Evolutionary conservation across 2,113 vertebrate genomes (phyloP).

Genomic region (Nipponia nippon): DNA sequence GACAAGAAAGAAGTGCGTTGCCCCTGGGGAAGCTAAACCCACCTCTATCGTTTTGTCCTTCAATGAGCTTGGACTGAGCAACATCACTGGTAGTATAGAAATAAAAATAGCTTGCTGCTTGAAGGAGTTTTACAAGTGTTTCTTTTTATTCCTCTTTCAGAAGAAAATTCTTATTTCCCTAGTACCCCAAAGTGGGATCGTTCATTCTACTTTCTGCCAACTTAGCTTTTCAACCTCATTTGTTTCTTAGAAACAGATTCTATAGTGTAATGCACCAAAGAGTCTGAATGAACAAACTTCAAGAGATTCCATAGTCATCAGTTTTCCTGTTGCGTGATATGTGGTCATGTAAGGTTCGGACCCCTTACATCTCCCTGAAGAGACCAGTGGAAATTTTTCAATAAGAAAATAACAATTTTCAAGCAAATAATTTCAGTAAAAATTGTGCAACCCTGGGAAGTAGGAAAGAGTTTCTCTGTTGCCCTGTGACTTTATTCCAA

Average conservation of each 20-base stretch:
- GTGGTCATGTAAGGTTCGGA: neutral
- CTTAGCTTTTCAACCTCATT: neutral
- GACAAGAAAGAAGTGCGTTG: slow-evolving; percentile 87
- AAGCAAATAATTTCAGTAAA: neutral
- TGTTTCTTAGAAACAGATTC: neutral
- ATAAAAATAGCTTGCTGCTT: neutral
- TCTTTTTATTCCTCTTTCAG: neutral
- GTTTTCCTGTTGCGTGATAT: neutral
- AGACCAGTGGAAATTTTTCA: neutral
- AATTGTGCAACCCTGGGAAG: neutral
- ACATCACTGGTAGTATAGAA: slow-evolving; percentile 81
- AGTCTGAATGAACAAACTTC: neutral
- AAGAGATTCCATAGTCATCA: neutral
- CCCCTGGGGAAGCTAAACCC: slow-evolving; percentile 82
- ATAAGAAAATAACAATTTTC: neutral
- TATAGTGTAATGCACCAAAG: neutral
- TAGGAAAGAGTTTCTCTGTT: neutral
- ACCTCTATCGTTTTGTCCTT: slow-evolving; percentile 87
- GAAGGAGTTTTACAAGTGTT: neutral
- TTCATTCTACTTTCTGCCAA: neutral
- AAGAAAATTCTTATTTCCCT: neutral
- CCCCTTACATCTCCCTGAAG: neutral
- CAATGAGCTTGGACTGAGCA: slow-evolving; percentile 82
- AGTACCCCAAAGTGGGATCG: neutral
- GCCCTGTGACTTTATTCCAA: neutral